Evolutionary conservation across 2,797 vertebrate species (phyloP), one percentile per base, ranked within the genome.

Genomic region (Falco concolor): DNA sequence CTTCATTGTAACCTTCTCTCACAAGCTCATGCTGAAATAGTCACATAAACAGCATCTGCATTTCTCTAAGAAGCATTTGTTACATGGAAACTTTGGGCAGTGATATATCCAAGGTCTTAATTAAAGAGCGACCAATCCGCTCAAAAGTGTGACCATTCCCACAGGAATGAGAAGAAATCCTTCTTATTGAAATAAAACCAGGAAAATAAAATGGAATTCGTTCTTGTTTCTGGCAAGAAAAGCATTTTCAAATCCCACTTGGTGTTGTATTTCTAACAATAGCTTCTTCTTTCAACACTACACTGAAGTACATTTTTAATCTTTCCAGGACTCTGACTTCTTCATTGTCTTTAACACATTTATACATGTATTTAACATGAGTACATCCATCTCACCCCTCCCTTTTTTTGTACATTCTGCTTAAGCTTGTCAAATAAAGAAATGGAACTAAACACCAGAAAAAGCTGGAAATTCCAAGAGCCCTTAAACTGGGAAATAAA

Each of bases 201-300:
- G 61, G 45, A 95, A 92, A 94, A 92, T 76, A 76, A 87, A 85
- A 92, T 27, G n/a, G 79, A 96, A 95, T 91, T 94, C 2, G 2
- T 84, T 95, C 78, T 68, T 67, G n/a, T 72, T 95, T 83, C 91
- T 96, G 89, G 90, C 90, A 96, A 94, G 69, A 80, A 85, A 95
- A n/a, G 38, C 44, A 30, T 85, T 93, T 87, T 95, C 56, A 95
- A 94, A 96, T 96, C 96, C 90, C 82, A 72, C 64, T 92, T 91
- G 90, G 65, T 83, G 30, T 8, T 95, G 49, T 60, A 76, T 93
- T 95, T 90, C 83, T 76, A 97, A 95, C 64, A 86, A 95, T 82
- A 81, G 86, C 74, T 83, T 27, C 89, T 91, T 94, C 90, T 97
- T 96, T 95, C 84, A 95, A 80, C 57, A 47, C 72, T 45, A 67